Percentiles rank a stretch among this genome's conserved stretches.
phyloP scores from a whole-genome alignment of 2,888 invertebrate genomes.

The Diplazon laetatorius region DNA sequence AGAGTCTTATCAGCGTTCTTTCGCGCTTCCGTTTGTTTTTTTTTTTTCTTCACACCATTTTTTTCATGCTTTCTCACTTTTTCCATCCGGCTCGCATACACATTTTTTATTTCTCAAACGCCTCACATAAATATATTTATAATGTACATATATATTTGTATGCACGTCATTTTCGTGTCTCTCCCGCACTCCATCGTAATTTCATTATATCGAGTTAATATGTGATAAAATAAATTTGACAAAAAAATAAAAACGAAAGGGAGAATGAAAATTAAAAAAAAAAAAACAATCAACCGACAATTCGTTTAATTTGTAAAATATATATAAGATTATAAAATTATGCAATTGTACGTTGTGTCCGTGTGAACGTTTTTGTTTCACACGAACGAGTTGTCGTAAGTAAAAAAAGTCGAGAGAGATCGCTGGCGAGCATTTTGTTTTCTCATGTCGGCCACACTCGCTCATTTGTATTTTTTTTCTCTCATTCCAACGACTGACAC shows the following conservation, averaged over 20 bases:
- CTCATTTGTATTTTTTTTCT: conserved; percentile 36
- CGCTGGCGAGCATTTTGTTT: conserved; percentile 54
- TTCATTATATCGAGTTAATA: not conserved
- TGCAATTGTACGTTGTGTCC: conserved; percentile 19
- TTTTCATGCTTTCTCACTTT: not conserved
- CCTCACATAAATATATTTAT: conserved; percentile 36
- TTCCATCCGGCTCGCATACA: conserved; percentile 10
- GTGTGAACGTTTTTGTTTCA: conserved; percentile 41
- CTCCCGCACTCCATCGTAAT: not conserved
- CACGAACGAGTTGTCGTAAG: conserved; percentile 46
- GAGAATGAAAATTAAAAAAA: no score
- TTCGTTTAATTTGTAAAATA: conserved; percentile 21
- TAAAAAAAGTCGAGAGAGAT: conserved; percentile 34
- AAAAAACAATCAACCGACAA: not conserved
- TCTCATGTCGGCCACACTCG: conserved; percentile 5
- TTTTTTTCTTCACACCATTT: no score
- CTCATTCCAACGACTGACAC: conserved; percentile 49
- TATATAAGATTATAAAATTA: conserved; percentile 30
- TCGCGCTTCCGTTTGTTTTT: not conserved
- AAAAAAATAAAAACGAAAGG: not conserved
- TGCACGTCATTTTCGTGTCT: conserved; percentile 1
- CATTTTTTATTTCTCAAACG: conserved; percentile 16
- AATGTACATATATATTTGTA: conserved; percentile 12
- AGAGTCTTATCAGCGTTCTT: not conserved
- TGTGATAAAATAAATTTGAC: not conserved